A percentile compares a stretch with the other conserved stretches of the same genome.
phyloP scores from a whole-genome alignment of 2,888 invertebrate species.

The Neria commutata region DNA sequence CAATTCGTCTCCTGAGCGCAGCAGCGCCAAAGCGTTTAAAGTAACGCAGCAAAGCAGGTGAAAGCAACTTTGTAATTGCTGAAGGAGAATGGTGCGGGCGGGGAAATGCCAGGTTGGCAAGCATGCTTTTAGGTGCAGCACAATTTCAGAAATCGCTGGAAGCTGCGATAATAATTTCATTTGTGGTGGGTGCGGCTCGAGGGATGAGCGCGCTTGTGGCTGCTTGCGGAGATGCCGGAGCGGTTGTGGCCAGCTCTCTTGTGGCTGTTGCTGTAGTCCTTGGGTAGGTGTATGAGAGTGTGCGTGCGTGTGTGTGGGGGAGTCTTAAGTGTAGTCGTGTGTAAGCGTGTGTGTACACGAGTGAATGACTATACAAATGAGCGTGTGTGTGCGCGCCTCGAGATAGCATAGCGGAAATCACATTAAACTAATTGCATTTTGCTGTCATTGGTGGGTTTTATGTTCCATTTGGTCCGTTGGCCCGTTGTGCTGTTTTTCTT shows the following conservation, averaged over 20 bases:
- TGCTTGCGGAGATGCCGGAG: too few species aligned
- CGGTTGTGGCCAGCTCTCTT: not conserved
- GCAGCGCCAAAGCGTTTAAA: too few species aligned
- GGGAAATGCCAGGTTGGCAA: too few species aligned
- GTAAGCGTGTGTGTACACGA: not conserved
- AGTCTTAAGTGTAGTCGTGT: not conserved
- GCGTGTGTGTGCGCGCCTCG: too few species aligned
- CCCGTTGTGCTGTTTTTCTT: too few species aligned
- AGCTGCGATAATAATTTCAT: slow-evolving; percentile 41
- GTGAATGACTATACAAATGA: too few species aligned
- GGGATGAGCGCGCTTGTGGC: too few species aligned
- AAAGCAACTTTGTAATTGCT: not conserved
- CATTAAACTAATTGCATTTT: slow-evolving; percentile 52
- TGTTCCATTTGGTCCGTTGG: not conserved
- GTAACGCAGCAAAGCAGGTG: not conserved
- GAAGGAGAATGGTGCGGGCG: too few species aligned
- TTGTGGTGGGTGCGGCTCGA: slow-evolving; percentile 49
- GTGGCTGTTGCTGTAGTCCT: too few species aligned
- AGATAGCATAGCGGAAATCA: slow-evolving; percentile 32
- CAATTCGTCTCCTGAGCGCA: too few species aligned
- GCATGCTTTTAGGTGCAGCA: not conserved
- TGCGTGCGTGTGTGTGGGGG: not conserved
- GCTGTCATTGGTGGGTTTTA: slow-evolving; percentile 40
- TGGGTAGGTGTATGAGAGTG: too few species aligned
- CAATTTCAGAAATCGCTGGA: not conserved